Base-by-base conservation (phyloP, 2,888 invertebrate species). In the Syrista parreyssii region DNA sequence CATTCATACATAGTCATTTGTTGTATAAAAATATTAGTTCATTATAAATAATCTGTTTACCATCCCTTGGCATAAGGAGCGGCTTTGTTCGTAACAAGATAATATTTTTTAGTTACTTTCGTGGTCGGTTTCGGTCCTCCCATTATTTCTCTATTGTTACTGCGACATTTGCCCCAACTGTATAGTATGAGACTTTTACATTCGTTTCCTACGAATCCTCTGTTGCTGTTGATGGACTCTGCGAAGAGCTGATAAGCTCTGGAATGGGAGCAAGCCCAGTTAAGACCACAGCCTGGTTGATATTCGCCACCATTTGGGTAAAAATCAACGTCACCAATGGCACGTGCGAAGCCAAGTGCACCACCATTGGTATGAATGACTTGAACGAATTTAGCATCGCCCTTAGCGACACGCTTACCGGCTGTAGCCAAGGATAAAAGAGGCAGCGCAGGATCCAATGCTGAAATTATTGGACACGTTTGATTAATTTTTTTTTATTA, bases 381-480 rank as follows among this genome's bases (percentile, higher is more conserved):
- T 75, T 86, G 83, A 0, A 86, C 86, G 68, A 80, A 80, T 4
- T 68, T 6, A 0, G 77, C 86, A 69, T 83, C 82, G 11, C 75
- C 40, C 0, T 75, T 73, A 1, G 82, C 81, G 32, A 86, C 81
- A 35, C 84, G 68, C 1, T 77, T 68, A 9, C 75, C 77, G 0
- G 80, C 72, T 32, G n/a, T 30, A 23, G 75, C 69, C 1, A 35
- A 68, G 11, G 74, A 33, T 73, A 86, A 87, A 9, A 81, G 32
- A 3, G 86, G 86, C 11, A 79, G 74, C 1, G 86, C 86, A 35
- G 86, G 86, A 79, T 87, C 86, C 68, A 87, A 77, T 36, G 84
- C 87, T 84, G 72, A 15, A 74, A 68, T 73, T 69, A 15, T 31
- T 31, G 12, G 31, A 71, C 12, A 71, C 71, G 31, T 33, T 31